Conservation (phyloP, 2,888 invertebrate species). For the Eulithis testata region DNA sequence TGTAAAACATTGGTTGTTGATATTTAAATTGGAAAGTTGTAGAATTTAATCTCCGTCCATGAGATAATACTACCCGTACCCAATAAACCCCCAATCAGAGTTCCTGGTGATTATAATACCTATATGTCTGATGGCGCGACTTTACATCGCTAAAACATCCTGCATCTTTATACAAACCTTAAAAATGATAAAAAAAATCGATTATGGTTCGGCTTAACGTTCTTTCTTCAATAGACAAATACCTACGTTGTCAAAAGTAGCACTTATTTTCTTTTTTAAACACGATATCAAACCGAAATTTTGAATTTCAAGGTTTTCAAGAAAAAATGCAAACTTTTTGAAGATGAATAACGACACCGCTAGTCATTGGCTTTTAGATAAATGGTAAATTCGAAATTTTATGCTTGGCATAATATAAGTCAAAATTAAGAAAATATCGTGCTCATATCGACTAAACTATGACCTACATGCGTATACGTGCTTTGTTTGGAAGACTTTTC, state of each 20-base stretch:
- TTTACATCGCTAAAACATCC: conserved; percentile 22
- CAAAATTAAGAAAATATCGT: conserved; percentile 43
- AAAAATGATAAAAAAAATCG: not conserved
- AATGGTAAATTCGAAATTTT: conserved; percentile 33
- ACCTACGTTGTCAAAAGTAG: not conserved
- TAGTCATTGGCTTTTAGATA: conserved; percentile 50
- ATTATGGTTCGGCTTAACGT: not conserved
- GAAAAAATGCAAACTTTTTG: not conserved
- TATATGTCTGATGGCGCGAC: conserved; percentile 11
- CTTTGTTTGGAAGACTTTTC: conserved; percentile 41
- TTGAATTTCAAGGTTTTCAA: not conserved
- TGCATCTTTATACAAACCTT: not conserved
- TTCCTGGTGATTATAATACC: conserved; percentile 24
- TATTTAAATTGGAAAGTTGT: conserved; percentile 40
- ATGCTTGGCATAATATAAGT: conserved; percentile 46
- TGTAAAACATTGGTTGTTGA: conserved; percentile 12
- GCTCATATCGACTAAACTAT: conserved; percentile 46
- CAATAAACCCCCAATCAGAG: conserved; percentile 33
- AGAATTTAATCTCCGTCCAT: conserved; percentile 71
- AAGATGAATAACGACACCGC: conserved; percentile 36
- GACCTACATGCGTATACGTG: conserved; percentile 54
- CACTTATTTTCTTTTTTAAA: not conserved
- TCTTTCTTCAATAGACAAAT: too few species aligned
- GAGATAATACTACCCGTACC: conserved; percentile 54
- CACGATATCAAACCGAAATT: not conserved